Conservation (phyloP, 2,888 invertebrate genomes). For the Cheilosia vulpina region DNA sequence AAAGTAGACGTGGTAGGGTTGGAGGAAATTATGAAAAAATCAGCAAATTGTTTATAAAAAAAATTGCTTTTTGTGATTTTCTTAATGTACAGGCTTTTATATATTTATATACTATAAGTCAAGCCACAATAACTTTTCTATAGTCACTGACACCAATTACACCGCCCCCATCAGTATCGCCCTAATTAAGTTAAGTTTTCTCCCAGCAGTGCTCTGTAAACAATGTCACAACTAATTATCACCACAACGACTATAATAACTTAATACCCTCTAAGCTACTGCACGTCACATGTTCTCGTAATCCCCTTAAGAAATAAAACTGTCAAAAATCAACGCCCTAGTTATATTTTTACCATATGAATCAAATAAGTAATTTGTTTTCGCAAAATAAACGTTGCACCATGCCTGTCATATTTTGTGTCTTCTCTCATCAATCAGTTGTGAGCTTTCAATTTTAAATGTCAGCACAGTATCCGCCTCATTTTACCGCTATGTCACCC, state of each 20-base stretch:
- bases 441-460: background rate
- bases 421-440: conserved; percentile 14
- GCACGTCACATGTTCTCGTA: background rate
- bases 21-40: too few species aligned
- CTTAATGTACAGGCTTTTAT: too few species aligned
- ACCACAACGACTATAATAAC: background rate
- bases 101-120: too few species aligned
- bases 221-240: background rate
- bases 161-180: background rate
- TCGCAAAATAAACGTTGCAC: background rate
- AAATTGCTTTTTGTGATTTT: too few species aligned
- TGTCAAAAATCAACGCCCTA: conserved; percentile 14
- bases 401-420: background rate
- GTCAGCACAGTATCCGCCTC: background rate
- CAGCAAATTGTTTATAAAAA: too few species aligned
- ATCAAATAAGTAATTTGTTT: background rate
- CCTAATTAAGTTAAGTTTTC: background rate
- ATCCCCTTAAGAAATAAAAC: background rate
- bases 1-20: too few species aligned
- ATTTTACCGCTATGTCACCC: conserved; percentile 1
- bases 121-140: too few species aligned
- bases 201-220: background rate
- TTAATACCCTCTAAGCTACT: background rate
- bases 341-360: background rate
- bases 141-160: background rate